Evolutionary conservation across 2,797 vertebrate genomes (phyloP), one percentile per base, ranked within the genome.

Genomic region (Malurus splendens): DNA sequence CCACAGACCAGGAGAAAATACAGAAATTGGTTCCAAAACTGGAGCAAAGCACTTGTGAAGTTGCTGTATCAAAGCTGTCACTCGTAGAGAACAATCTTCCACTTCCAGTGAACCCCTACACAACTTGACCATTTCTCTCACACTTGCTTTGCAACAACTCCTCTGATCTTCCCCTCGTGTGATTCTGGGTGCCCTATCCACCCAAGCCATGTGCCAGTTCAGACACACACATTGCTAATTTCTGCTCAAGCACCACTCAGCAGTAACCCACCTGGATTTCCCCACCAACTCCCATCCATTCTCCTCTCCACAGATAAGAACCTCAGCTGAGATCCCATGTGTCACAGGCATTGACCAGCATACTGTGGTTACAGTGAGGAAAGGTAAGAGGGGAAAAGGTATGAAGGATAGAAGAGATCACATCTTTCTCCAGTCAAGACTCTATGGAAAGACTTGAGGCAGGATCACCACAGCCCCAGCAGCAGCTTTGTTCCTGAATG

Each of bases 351-450:
- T 6, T 51, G 62, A 82, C 13, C 32, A 74, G 32, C 42, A 82
- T 1, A 0, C 12, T n/a, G 4, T 6, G 25, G 25, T 45, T 42
- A 32, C 0, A 1, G 54, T 2, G 24, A 74, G 68, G 61, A 64
- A 85, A 82, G 60, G 4, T 0, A 81, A 88, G 39, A 71, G 47
- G 32, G 15, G 90, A 51, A 67, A 47, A 61, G 32, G 17, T 60
- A n/a, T 23, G 44, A 74, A 75, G 52, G 14, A 62, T 18, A 24
- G 25, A 81, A 30, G 11, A 78, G 23, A 52, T 30, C 7, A 39
- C 0, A 0, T 52, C 30, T 70, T 83, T 59, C 18, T 48, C 36
- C 54, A 75, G 18, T 51, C 55, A 47, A 38, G 15, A 24, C 42
- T 42, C 50, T 44, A 25, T 38, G 67, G 36, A 76, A 75, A 92